A percentile compares a stretch with the other conserved stretches of the same genome.
Conservation (phyloP, 2,888 invertebrate genomes). For the Zelleria hepariella region DNA sequence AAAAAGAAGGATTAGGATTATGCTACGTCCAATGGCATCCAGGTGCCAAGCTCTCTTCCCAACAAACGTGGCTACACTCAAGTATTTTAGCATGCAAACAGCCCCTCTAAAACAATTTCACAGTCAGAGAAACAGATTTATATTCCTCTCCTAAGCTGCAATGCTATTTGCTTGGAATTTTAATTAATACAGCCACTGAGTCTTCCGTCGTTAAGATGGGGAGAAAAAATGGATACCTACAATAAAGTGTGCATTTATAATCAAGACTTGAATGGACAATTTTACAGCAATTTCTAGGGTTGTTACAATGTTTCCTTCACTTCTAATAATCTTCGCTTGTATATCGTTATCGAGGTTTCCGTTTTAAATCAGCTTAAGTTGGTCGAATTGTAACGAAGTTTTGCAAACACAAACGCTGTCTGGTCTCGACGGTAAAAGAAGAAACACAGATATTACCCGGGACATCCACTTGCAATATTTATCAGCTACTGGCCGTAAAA, state of each 20-base stretch:
- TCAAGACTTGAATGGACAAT: too few relatives aligned
- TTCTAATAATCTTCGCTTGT: too few relatives aligned
- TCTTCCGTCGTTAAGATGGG: background rate
- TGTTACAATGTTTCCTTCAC: too few relatives aligned
- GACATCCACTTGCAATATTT: background rate
- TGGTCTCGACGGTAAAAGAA: too few relatives aligned
- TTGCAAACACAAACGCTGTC: too few relatives aligned
- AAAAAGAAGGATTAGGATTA: too few relatives aligned
- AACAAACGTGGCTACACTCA: background rate
- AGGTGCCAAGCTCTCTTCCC: too few relatives aligned
- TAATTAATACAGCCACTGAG: slow-evolving; percentile 3
- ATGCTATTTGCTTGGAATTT: slow-evolving; percentile 3
- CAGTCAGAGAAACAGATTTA: background rate
- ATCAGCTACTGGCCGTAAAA: background rate
- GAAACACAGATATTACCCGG: background rate
- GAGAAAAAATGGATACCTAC: slow-evolving; percentile 16
- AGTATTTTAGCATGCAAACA: slow-evolving; percentile 1
- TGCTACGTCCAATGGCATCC: too few relatives aligned
- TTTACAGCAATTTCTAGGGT: too few relatives aligned
- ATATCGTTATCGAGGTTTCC: too few relatives aligned
- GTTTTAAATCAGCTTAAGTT: too few relatives aligned
- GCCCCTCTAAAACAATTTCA: background rate
- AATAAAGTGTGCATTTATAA: background rate
- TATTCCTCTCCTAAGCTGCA: slow-evolving; percentile 4
- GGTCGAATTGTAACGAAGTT: too few relatives aligned